Conservation (phyloP, 2,888 invertebrate species). For the Amiota minor region DNA sequence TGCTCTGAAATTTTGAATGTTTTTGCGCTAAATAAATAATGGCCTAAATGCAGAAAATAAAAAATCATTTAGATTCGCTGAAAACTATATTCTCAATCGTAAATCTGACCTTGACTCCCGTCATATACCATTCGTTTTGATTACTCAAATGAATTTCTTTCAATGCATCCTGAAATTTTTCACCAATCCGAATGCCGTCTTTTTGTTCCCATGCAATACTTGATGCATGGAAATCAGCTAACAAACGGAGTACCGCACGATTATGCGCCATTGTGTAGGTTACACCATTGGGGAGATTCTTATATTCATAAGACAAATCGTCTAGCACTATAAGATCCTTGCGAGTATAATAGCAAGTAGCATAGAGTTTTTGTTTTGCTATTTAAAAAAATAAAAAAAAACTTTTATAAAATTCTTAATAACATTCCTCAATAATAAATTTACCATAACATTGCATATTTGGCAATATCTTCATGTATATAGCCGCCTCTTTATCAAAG, state of each 20-base stretch:
- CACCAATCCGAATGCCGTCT: constrained; percentile 55
- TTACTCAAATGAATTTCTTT: constrained; percentile 53
- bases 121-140: constrained; percentile 61
- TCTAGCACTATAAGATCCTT: constrained; percentile 64
- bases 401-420: background rate
- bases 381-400: background rate
- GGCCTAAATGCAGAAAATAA: constrained; percentile 46
- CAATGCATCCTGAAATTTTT: constrained; percentile 50
- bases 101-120: constrained; percentile 57
- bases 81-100: background rate
- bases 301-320: constrained; percentile 54
- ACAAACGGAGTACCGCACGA: constrained; percentile 54
- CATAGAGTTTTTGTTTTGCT: constrained; percentile 56
- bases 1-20: constrained; percentile 61
- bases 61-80: background rate
- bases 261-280: constrained; percentile 50
- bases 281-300: constrained; percentile 49
- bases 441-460: constrained; percentile 63
- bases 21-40: constrained; percentile 59
- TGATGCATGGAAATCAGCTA: constrained; percentile 62
- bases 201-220: constrained; percentile 65
- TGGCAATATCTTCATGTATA: constrained; percentile 62
- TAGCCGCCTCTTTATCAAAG: constrained; percentile 59
- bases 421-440: constrained; percentile 12
- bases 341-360: constrained; percentile 59